Evolutionary conservation across 2,888 invertebrate genomes (phyloP).

Genomic region (Ormyrus rosae): DNA sequence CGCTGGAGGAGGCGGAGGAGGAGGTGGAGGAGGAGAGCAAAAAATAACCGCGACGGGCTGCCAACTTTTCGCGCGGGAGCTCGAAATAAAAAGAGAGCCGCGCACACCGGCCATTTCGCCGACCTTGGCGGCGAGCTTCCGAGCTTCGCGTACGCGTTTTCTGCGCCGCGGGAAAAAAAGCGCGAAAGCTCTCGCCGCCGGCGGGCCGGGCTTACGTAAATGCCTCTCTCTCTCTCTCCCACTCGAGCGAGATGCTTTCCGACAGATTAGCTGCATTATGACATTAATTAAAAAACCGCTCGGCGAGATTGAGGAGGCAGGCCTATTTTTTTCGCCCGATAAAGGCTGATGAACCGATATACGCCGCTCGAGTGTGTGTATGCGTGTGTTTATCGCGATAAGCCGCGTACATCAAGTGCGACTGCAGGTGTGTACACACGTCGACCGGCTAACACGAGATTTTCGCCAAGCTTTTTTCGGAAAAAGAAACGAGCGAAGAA

Average conservation of each 20-base stretch:
- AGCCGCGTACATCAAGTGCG: background rate
- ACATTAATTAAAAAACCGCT: conserved; percentile 5
- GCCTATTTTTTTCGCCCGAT: conserved; percentile 18
- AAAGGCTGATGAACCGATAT: conserved; percentile 17
- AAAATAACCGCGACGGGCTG: background rate
- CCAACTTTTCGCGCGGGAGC: conserved; percentile 11
- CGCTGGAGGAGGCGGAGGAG: too few species aligned
- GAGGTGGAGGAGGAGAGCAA: background rate
- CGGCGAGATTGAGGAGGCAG: conserved; percentile 11
- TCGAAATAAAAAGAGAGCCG: background rate
- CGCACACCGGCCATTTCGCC: background rate
- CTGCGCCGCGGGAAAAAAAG: too few species aligned
- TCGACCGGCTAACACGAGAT: background rate
- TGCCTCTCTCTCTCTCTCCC: too few species aligned
- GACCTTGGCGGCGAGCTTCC: background rate
- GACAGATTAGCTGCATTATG: too few species aligned
- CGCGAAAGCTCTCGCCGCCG: too few species aligned
- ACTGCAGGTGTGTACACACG: background rate
- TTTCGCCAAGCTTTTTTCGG: too few species aligned
- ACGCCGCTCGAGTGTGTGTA: background rate
- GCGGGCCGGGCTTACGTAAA: too few species aligned
- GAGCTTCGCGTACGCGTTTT: too few species aligned
- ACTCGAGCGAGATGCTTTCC: too few species aligned
- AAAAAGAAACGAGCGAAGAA: background rate
- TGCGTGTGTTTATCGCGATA: conserved; percentile 1